These are phyloP conservation scores for Urophycis tenuis DNA, from an alignment of 2,797 vertebrate species.

Conservation along the genomic window DNA sequence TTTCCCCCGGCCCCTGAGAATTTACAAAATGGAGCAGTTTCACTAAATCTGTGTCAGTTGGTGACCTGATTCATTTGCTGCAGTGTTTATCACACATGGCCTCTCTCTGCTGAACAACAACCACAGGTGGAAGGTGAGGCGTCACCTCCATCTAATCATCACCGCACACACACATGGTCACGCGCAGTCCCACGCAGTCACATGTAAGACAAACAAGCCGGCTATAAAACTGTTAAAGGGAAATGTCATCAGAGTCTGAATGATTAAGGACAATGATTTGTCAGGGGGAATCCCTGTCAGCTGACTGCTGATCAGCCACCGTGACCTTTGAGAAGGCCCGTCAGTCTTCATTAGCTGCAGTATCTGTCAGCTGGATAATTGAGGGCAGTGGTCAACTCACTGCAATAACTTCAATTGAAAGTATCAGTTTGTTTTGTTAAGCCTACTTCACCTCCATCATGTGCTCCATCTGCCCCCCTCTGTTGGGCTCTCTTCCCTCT, in stretches of 20 bases:
- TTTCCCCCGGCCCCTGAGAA: conserved; percentile 37
- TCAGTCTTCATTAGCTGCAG: no score
- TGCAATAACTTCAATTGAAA: background rate
- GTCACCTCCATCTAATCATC: conserved; percentile 24
- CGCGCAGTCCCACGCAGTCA: background rate
- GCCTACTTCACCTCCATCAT: background rate
- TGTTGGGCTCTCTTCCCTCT: background rate
- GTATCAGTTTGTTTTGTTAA: background rate
- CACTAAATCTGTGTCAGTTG: conserved; percentile 61
- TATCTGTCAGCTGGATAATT: no score
- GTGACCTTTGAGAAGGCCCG: no score
- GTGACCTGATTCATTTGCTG: conserved; percentile 61
- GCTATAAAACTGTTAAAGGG: background rate
- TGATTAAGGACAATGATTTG: background rate
- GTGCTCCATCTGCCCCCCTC: background rate
- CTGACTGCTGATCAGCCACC: background rate
- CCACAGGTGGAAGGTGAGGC: conserved; percentile 25
- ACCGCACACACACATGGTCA: background rate
- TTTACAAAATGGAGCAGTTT: conserved; percentile 56
- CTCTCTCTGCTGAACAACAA: conserved; percentile 46
- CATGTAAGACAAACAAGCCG: no score
- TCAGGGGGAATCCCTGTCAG: background rate
- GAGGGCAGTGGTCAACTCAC: background rate
- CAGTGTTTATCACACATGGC: conserved; percentile 50
- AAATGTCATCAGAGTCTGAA: background rate